Percentiles rank a stretch among this genome's conserved stretches.
Conservation (phyloP, 2,888 invertebrate genomes). For the Myopa tessellatipennis region DNA sequence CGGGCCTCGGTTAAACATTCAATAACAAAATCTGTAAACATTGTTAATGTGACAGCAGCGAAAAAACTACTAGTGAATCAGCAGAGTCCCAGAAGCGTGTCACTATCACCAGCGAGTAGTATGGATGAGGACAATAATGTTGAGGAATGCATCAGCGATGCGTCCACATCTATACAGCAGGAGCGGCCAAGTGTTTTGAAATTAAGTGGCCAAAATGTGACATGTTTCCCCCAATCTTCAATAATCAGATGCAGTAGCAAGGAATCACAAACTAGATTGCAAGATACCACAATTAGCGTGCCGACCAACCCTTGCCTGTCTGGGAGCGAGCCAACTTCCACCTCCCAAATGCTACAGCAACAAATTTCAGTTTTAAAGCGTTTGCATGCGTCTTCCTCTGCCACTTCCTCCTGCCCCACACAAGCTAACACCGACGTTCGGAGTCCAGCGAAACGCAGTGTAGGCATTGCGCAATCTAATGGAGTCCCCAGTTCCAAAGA, state of each 20-base stretch:
- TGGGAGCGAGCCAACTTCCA: slow-evolving; percentile 22
- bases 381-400: slow-evolving; percentile 37
- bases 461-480: slow-evolving; percentile 20
- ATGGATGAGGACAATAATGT: slow-evolving; percentile 48
- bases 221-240: background rate
- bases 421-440: background rate
- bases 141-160: slow-evolving; percentile 28
- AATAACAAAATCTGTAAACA: slow-evolving; percentile 67
- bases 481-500: slow-evolving; percentile 44
- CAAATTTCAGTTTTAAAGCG: slow-evolving; percentile 48
- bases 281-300: background rate
- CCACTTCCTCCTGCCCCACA: background rate
- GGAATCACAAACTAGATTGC: background rate
- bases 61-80: slow-evolving; percentile 53
- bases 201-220: slow-evolving; percentile 6
- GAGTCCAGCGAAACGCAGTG: slow-evolving; percentile 18
- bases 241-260: slow-evolving; percentile 11
- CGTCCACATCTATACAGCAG: background rate
- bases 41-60: slow-evolving; percentile 64
- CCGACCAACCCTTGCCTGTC: background rate
- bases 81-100: slow-evolving; percentile 47
- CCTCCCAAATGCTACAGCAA: slow-evolving; percentile 27
- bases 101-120: slow-evolving; percentile 55
- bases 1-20: slow-evolving; percentile 64
- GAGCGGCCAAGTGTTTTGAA: slow-evolving; percentile 19